Percentiles rank a stretch among this genome's conserved stretches.
Conservation (phyloP, 2,797 vertebrate species). For the Neomorphus geoffroyi region DNA sequence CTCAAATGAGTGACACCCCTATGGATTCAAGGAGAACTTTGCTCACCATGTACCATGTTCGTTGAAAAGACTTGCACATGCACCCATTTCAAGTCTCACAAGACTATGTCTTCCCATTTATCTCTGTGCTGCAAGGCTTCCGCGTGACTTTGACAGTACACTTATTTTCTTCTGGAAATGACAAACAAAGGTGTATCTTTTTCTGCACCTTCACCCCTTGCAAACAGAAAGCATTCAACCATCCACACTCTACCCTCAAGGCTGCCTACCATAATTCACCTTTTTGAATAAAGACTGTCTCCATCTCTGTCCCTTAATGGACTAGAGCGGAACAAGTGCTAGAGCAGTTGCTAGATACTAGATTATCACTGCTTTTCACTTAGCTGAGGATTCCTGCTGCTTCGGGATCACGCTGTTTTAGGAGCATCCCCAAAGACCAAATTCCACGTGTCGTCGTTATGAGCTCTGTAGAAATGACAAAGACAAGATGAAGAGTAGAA, state of each 20-base stretch:
- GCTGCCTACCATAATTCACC: not conserved
- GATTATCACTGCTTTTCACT: not conserved
- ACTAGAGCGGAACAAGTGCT: not conserved
- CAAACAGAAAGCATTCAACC: not conserved
- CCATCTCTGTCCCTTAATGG: not conserved
- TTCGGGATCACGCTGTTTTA: not conserved
- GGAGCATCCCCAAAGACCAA: not conserved
- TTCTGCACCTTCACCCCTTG: not conserved
- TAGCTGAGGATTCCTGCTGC: not conserved
- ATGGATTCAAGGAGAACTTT: not conserved
- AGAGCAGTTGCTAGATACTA: not conserved
- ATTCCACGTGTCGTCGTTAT: not conserved
- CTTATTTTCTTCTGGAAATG: not conserved
- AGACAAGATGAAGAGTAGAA: not conserved
- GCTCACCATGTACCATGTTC: not conserved
- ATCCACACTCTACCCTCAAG: not conserved
- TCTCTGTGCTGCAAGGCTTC: not conserved
- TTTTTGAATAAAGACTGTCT: not conserved
- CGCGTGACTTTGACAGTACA: not conserved
- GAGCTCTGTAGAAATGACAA: not conserved
- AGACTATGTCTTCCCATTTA: not conserved
- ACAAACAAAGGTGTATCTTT: not conserved
- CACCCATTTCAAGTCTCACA: not conserved
- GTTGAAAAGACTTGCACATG: not conserved
- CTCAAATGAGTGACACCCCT: not conserved